Percentiles rank a stretch among this genome's conserved stretches.
These are phyloP conservation scores for Notothenia rossii DNA, from an alignment of 2,113 vertebrate species.

Conservation along the genomic window DNA sequence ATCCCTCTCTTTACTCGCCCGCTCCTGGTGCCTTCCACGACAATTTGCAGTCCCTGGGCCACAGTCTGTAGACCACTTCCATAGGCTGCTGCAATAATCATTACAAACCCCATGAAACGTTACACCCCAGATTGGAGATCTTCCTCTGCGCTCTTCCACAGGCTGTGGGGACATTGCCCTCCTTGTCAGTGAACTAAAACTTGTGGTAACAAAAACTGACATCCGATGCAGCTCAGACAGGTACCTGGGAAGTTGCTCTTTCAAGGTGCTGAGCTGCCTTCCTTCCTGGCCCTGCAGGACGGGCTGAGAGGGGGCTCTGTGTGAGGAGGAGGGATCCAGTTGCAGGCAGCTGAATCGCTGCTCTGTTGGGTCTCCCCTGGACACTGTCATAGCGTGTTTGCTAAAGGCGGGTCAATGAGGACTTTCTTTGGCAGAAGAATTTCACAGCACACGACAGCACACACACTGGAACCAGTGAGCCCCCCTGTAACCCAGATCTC, in stretches of 20 bases:
- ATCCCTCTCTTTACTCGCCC: not conserved
- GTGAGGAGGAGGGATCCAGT: conserved; percentile 76
- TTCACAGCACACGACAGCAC: conserved; percentile 76
- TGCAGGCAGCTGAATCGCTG: conserved; percentile 79
- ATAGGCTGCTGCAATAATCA: conserved; percentile 29
- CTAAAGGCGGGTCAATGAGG: conserved; percentile 79
- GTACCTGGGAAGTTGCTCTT: conserved; percentile 76
- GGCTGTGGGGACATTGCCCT: conserved; percentile 54
- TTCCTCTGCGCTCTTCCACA: conserved; percentile 30
- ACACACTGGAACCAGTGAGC: conserved; percentile 17
- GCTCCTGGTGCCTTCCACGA: not conserved
- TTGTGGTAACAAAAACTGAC: conserved; percentile 69
- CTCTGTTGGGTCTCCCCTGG: conserved; percentile 83
- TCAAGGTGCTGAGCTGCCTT: conserved; percentile 71
- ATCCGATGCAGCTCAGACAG: conserved; percentile 63
- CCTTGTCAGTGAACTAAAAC: conserved; percentile 61
- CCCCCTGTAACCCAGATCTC: conserved; percentile 22
- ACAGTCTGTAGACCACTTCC: conserved; percentile 40
- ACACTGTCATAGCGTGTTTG: conserved; percentile 83
- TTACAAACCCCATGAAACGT: conserved; percentile 56
- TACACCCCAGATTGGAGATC: conserved; percentile 43
- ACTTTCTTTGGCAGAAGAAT: conserved; percentile 82
- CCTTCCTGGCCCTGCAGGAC: conserved; percentile 65
- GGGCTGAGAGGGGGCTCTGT: conserved; percentile 72
- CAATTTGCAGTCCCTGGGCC: conserved; percentile 6